Conservation (phyloP, 2,113 vertebrate genomes). For the Brienomyrus longianalis region DNA sequence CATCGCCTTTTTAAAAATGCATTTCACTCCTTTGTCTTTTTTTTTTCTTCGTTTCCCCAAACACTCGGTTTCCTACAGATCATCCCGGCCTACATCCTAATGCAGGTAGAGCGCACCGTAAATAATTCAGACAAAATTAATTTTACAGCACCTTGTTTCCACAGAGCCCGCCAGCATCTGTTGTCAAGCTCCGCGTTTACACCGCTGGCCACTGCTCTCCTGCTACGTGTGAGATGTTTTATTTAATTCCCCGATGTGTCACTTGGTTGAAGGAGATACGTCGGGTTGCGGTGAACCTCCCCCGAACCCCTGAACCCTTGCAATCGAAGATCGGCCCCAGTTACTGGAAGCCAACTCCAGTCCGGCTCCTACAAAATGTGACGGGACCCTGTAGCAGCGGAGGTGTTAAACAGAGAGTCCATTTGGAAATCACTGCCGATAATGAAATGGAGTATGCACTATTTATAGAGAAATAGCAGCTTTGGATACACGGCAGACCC, state of each 20-base stretch:
- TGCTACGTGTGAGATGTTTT: conserved; percentile 76
- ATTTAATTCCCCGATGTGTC: conserved; percentile 64
- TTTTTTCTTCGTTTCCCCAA: conserved; percentile 41
- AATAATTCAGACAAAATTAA: conserved; percentile 74
- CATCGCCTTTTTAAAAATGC: conserved; percentile 42
- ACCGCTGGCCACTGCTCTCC: conserved; percentile 73
- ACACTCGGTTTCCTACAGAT: conserved; percentile 47
- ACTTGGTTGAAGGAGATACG: conserved; percentile 62
- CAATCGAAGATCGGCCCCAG: conserved; percentile 60
- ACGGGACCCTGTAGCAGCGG: conserved; percentile 54
- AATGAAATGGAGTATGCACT: conserved; percentile 48
- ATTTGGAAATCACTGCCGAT: conserved; percentile 63
- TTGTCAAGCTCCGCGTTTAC: conserved; percentile 73
- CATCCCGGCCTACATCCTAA: conserved; percentile 59
- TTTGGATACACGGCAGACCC: conserved; percentile 42
- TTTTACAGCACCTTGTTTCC: conserved; percentile 70
- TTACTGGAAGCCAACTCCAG: conserved; percentile 45
- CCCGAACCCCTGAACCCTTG: conserved; percentile 68
- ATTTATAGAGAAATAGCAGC: conserved; percentile 52
- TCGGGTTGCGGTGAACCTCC: conserved; percentile 61
- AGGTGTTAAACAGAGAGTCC: conserved; percentile 52
- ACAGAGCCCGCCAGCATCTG: conserved; percentile 69
- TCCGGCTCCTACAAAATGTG: conserved; percentile 46
- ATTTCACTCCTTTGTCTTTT: conserved; percentile 61
- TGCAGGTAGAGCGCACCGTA: conserved; percentile 71